Evolutionary conservation across 30 jellyfish, hydroid and myxozoan species (phyloP), one percentile per base, ranked within the genome.

Genomic region (Clytia hemisphaerica): DNA sequence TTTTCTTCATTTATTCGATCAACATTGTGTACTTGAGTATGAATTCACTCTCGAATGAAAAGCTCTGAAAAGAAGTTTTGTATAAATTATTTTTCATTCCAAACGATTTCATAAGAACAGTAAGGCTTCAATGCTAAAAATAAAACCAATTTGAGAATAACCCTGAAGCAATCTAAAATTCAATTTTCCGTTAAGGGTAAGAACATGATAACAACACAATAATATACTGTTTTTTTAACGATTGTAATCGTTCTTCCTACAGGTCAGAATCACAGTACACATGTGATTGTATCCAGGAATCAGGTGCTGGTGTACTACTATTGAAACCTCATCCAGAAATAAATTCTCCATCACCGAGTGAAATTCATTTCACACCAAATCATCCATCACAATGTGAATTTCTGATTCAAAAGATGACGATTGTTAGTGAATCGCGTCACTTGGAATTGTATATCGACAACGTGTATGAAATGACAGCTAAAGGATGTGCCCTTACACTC

Each of bases 401-500:
- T 67, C 72, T 88, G 32, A 51, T 82, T 35, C 55, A 95, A 1
- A 77, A 75, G 25, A 48, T 89, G 4, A 54, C 81, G 47, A 63
- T 80, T 19, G 95, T 89, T 9, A 89, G 98, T 75, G 95, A 89
- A 42, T 93, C 98, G 34, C 80, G 75, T 45, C 93, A 89, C 47
- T 50, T 89, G 45, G 98, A 89, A 34, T 57, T 89, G 72, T 89
- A 78, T 72, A 67, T 89, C 25, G 92, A 89, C 60, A 88, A 75
- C 19, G 70, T 89, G 93, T 89, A 89, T 67, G 93, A 80, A 54
- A 89, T 71, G 68, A 89, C 98, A 6, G 49, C 95, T 18, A 79
- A 71, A 61, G 98, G 98, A 9, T 58, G 67, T 49, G 77, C 76
- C 90, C 38, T 89, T 14, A 78, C 97, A 1, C 30, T 79, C 73